Percentiles rank a stretch among this genome's conserved stretches.
These are phyloP conservation scores for Drosophila tristis DNA, from an alignment of 1,140 invertebrate genomes.

Conservation along the genomic window DNA sequence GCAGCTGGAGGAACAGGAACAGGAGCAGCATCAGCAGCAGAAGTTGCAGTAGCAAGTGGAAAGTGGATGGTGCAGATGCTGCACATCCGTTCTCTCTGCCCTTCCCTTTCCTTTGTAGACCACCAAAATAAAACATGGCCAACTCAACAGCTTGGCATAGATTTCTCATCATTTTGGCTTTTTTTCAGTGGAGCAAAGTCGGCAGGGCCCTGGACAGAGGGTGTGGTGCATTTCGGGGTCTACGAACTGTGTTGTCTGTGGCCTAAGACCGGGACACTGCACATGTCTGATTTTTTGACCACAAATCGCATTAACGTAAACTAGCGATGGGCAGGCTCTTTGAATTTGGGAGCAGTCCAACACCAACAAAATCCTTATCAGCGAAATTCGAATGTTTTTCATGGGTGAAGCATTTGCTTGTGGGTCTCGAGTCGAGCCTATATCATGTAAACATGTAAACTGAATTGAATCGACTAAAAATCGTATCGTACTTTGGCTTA, in stretches of 20 bases:
- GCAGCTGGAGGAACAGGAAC: constrained; percentile 1
- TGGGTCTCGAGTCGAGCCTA: too few species aligned
- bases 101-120: background rate
- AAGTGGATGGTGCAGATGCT: constrained; percentile 28
- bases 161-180: constrained; percentile 23
- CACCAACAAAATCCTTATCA: too few species aligned
- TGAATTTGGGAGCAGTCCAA: too few species aligned
- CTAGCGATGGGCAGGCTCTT: too few species aligned
- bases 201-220: too few species aligned
- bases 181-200: constrained; percentile 11
- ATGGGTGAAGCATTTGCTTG: too few species aligned
- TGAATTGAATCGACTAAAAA: background rate
- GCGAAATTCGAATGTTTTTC: too few species aligned
- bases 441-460: constrained; percentile 6
- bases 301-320: constrained; percentile 42
- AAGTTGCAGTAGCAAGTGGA: constrained; percentile 3
- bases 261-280: constrained; percentile 1
- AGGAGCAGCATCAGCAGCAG: background rate
- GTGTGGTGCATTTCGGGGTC: constrained; percentile 27
- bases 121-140: constrained; percentile 17
- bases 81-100: constrained; percentile 28
- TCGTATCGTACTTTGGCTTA: too few species aligned
- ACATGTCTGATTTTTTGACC: constrained; percentile 35
- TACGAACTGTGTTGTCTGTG: constrained; percentile 39
- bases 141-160: constrained; percentile 46